Evolutionary conservation across 2,113 vertebrate species (phyloP), one percentile per base, ranked within the genome.

Genomic region (Microtus richardsoni): DNA sequence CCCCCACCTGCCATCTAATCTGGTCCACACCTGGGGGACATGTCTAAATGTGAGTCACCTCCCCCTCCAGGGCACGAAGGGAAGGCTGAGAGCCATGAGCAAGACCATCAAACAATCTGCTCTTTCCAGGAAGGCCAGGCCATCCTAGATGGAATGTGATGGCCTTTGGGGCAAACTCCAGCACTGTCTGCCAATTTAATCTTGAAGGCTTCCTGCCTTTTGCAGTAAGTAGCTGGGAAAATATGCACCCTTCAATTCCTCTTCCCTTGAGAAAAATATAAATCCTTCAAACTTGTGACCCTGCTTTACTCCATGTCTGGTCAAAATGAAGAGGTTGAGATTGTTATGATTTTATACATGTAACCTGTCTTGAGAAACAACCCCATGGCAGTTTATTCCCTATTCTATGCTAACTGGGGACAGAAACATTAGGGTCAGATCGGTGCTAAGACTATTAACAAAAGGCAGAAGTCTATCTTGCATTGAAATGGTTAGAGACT

Each of bases 121-220:
- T 84, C 64, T 84, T 54, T 74, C 88, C 30, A 60, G 12, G 44
- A 92, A 95, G 49, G 33, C 70, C 70, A 28, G 21, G 54, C 66
- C 66, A 21, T 47, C 44, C 52, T 87, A 62, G 74, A 80, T 80
- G 19, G 33, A 49, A 52, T 60, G 16, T 26, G 71, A 64, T 21
- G 49, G 49, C 16, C 66, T 36, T 49, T 88, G 88, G 93, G 92
- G 58, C 30, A 49, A 21, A 78, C 13, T 36, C n/a, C 17, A 12
- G 11, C 33, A 58, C 64, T 66, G n/a, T 79, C 86, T 91, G 75
- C 58, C 86, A 88, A 17, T 64, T 91, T 41, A 33, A n/a, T 95
- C 91, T 92, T 84, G 58, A 88, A 70, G 86, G 14, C 11, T 84
- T 90, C 70, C 75, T 78, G 49, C 28, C 44, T 54, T 96, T 88